Percentiles rank a stretch among this genome's conserved stretches.
Evolutionary conservation across 2,113 vertebrate genomes (phyloP).

Genomic region (Hemiscyllium ocellatum): DNA sequence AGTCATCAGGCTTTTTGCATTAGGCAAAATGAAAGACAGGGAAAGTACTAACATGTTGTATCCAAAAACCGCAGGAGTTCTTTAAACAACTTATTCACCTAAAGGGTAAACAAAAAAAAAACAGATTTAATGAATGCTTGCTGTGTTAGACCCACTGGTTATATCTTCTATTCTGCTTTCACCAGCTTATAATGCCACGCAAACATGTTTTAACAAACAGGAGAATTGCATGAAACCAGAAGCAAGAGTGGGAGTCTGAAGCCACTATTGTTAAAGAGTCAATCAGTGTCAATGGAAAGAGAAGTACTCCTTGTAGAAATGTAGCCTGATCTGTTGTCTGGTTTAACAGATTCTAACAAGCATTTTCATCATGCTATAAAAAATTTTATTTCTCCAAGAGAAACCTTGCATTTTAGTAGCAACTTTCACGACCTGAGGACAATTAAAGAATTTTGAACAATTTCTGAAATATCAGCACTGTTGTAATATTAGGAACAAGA

Average conservation of each 20-base stretch:
- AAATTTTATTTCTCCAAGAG: too few species aligned
- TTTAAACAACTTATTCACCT: not conserved
- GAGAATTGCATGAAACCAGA: not conserved
- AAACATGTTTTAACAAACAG: not conserved
- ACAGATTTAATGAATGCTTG: slow-evolving; percentile 20
- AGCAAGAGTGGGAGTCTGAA: too few species aligned
- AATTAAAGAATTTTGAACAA: not conserved
- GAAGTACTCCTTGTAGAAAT: not conserved
- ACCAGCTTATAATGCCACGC: not conserved
- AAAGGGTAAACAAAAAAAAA: not conserved
- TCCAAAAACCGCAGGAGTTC: not conserved
- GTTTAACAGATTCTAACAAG: not conserved
- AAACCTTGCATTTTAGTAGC: too few species aligned
- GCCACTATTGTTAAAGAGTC: not conserved
- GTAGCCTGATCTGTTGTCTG: not conserved
- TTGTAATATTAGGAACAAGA: not conserved
- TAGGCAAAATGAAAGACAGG: not conserved
- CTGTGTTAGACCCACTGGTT: not conserved
- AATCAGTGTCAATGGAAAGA: not conserved
- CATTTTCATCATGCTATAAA: not conserved
- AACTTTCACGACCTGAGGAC: too few species aligned
- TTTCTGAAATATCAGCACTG: not conserved
- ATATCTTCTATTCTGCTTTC: not conserved
- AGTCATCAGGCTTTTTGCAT: not conserved
- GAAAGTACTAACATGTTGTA: not conserved